A percentile compares a stretch with the other conserved stretches of the same genome.
Conservation (phyloP, 1,140 invertebrate species). For the Lerema accius region DNA sequence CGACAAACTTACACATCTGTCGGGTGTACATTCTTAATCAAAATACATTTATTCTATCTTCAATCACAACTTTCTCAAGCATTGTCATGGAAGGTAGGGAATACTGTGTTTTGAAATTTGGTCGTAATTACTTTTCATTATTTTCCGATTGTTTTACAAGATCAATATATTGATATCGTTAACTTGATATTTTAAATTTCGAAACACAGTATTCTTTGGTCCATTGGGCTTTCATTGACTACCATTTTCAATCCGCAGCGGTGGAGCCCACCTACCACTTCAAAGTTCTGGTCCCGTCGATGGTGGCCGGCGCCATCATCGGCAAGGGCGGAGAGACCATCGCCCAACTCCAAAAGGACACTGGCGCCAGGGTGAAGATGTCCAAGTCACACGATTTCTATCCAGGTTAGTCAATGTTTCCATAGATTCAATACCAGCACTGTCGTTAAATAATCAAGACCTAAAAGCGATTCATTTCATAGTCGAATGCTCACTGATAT, state of each 20-base stretch:
- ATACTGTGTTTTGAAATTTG: conserved; percentile 35
- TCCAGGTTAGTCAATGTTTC: conserved; percentile 88
- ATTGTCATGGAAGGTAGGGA: conserved; percentile 4
- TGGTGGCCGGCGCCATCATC: conserved; percentile 98
- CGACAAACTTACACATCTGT: conserved; percentile 31
- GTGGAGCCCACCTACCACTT: conserved; percentile 91
- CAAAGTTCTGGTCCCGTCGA: conserved; percentile 97
- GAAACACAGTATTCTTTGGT: conserved; percentile 41
- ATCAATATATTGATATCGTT: too few relatives aligned
- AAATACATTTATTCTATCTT: conserved; percentile 35
- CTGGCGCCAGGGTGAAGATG: conserved; percentile 98
- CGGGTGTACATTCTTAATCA: conserved; percentile 33
- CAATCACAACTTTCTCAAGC: conserved; percentile 33
- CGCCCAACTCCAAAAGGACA: conserved; percentile 97
- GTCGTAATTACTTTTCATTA: not conserved
- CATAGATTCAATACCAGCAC: too few relatives aligned
- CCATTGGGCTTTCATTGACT: conserved; percentile 32
- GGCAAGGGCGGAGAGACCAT: conserved; percentile 99
- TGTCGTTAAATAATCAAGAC: too few relatives aligned
- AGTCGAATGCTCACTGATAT: too few relatives aligned
- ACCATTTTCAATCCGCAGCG: conserved; percentile 54
- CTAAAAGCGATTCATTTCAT: too few relatives aligned
- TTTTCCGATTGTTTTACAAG: too few relatives aligned
- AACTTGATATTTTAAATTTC: conserved; percentile 9
- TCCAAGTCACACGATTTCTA: conserved; percentile 99